Evolutionary conservation across 2,888 invertebrate genomes (phyloP).

Genomic region (Gari tellinella): DNA sequence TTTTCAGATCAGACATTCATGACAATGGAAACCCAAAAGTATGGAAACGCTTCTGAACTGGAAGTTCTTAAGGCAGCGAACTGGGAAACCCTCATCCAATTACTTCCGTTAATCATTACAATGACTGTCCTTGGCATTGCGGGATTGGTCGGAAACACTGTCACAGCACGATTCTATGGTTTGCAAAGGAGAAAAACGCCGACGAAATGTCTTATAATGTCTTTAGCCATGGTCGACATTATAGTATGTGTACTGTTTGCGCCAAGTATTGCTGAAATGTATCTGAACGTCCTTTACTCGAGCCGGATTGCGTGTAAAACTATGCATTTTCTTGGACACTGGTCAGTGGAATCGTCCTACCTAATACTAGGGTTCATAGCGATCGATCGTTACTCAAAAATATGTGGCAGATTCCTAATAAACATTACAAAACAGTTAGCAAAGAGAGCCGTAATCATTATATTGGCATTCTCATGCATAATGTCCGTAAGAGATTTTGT

Average conservation of each 20-base stretch:
- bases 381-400: conserved; percentile 1
- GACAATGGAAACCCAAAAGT: no score
- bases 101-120: no score
- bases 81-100: no score
- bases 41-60: no score
- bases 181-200: background rate
- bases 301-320: background rate
- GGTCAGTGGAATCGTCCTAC: background rate
- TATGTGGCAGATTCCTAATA: background rate
- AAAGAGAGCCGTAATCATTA: background rate
- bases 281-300: background rate
- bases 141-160: background rate
- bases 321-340: background rate
- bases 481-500: conserved; percentile 2
- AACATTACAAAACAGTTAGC: background rate
- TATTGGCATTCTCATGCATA: background rate
- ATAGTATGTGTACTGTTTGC: conserved; percentile 1
- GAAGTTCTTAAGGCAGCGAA: no score
- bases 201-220: background rate
- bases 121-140: background rate
- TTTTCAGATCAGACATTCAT: no score
- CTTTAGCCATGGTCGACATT: background rate
- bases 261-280: conserved; percentile 3
- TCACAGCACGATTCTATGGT: background rate
- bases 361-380: conserved; percentile 4